phyloP scores from a whole-genome alignment of 2,888 invertebrate species.

The Amiota minor region DNA sequence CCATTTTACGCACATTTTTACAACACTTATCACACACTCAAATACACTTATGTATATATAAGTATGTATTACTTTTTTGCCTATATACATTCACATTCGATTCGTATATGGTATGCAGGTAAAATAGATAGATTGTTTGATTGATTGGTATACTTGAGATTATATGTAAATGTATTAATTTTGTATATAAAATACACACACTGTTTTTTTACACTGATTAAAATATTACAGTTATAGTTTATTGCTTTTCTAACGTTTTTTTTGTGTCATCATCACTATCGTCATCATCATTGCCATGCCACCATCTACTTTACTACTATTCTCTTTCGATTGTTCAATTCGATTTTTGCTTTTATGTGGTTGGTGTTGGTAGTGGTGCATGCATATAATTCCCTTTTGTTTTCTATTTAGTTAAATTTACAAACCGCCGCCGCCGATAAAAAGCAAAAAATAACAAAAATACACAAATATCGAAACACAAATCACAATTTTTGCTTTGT shows the following conservation, averaged over 20 bases:
- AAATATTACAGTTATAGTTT: not conserved
- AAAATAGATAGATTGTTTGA: not conserved
- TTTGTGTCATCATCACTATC: not conserved
- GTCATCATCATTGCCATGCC: no score
- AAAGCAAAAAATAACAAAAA: slow-evolving; percentile 17
- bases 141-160: not conserved
- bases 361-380: not conserved
- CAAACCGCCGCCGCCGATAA: slow-evolving; percentile 12
- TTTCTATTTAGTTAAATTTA: slow-evolving; percentile 29
- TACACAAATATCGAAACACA: slow-evolving; percentile 17
- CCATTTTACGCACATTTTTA: slow-evolving; percentile 11
- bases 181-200: slow-evolving; percentile 1
- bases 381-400: slow-evolving; percentile 32
- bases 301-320: not conserved
- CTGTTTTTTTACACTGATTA: not conserved
- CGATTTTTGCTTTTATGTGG: not conserved
- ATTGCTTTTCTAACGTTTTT: not conserved
- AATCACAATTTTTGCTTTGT: slow-evolving; percentile 53
- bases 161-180: not conserved
- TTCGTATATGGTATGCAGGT: no score
- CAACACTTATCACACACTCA: slow-evolving; percentile 39
- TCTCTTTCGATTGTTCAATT: slow-evolving; percentile 2
- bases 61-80: slow-evolving; percentile 32
- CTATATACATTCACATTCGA: slow-evolving; percentile 29
- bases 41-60: slow-evolving; percentile 29